Evolutionary conservation across 2,888 invertebrate species (phyloP), one percentile per base, ranked within the genome.

Genomic region (Eilema depressum): DNA sequence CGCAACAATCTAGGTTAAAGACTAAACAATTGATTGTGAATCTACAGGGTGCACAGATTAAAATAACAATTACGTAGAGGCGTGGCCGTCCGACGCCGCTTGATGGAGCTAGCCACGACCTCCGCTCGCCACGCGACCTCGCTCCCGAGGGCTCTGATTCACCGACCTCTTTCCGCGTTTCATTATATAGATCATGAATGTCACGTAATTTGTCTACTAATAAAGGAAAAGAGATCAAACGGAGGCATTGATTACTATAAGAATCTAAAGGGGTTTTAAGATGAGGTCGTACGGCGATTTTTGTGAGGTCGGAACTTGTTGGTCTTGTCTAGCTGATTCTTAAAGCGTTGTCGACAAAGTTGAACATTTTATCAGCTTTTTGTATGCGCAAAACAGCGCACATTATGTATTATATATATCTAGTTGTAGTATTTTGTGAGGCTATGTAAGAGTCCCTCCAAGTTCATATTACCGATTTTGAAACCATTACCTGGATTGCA

Each of bases 11-110:
- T 26, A 57, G 64, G 47, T 66, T 68, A 70, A 75, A 78, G 57
- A 11, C 60, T 11, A 73, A 75, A 76, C 66, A 73, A 75, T 73
- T 70, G 71, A 79, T 81, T 70, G 72, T 74, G 73, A 78, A 83
- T 76, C 75, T 79, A 78, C 76, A 83, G 85, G 84, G 83, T 77
- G 80, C 76, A 79, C 77, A 86, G 89, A 88, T 88, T 88, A 87
- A 84, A 85, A 81, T 86, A 88, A 89, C 88, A 90, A 89, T 88
- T 88, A 89, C 80, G 77, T 66, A 83, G 85, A 84, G 91, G 91
- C 90, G 90, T 89, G 89, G 88, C 78, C 61, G 76, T 71, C 70
- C 76, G 74, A 76, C 77, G 74, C 75, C 74, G 80, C 82, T 82
- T 83, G 87, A 87, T 89, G 84, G 78, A 83, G 86, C 74, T 81